Evolutionary conservation across 2,113 vertebrate genomes (phyloP), one percentile per base, ranked within the genome.

Genomic region (Tursiops truncatus): DNA sequence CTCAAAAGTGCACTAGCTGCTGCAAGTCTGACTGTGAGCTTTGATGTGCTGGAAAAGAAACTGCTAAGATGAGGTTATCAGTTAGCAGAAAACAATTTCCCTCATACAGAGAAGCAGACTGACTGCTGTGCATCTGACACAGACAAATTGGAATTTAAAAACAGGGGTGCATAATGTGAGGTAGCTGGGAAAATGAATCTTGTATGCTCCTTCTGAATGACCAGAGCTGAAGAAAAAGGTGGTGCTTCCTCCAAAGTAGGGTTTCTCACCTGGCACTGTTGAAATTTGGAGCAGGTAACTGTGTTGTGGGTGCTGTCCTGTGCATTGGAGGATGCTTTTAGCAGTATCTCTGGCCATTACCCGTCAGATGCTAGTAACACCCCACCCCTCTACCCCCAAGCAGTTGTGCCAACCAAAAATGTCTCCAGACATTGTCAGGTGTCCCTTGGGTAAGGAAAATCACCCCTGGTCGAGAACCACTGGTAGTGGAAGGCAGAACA

Each of bases 51-150:
- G 81, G 96, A 98, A 99, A 99, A 98, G 98, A 98, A 99, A 98
- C 98, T 98, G 98, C 98, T 98, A 98, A 98, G 97, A 98, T 98
- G 98, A 99, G 98, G 98, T 99, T 98, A 99, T 99, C 98, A 99
- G 98, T 98, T 99, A 98, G 98, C 94, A 98, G 98, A 99, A 99
- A 99, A 99, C 98, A 99, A 99, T 99, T 99, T 99, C 98, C 98
- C 98, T 99, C 98, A 98, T 98, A 99, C 92, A 86, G 98, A 98
- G 98, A 98, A 98, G 98, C 95, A 98, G 98, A 97, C 97, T 97
- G 96, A 98, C 98, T 98, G 98, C 98, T 98, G 98, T 96, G 98
- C 85, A 97, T 98, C 98, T 98, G 98, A 98, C 98, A 98, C 83
- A 98, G 98, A 98, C 91, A 98, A 98, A 98, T 73, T 98, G 97